Base-by-base conservation (phyloP, 2,888 invertebrate species). In the Chymomyza fuscimana region DNA sequence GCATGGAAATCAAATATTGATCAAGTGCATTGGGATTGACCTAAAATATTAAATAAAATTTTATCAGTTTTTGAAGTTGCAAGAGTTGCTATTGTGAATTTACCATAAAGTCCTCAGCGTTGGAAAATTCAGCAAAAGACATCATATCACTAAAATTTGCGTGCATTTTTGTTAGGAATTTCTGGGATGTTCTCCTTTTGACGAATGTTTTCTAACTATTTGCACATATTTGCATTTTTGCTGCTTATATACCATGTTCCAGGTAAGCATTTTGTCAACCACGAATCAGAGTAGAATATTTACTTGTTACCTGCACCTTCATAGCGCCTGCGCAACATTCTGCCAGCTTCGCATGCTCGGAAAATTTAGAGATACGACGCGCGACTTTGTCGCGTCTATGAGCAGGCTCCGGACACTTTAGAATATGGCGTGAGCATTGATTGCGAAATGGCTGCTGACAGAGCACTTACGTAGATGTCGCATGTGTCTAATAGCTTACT, bases 131-230 rank as follows among this genome's bases (percentile, higher is more conserved):
- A 25, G 7, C 16, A 25, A 2, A 19, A 15, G 25, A 25, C 29
- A 29, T 58, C 22, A 58, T 25, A 50, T 67, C 40, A 12, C 40
- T 12, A 46, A 46, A 46, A 46, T 12, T 64, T 62, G 54, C 68
- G 59, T 74, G 59, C 67, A 75, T 70, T 50, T 77, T 66, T 5
- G 25, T 58, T 16, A 50, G 32, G 50, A 64, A 63, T 70, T 64
- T 64, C 62, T 65, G 16, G 67, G 74, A 76, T 76, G 78, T 74
- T 71, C 51, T 65, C 83, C 51, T 67, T 61, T 62, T 66, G 70
- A 78, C 63, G 52, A 69, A 65, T 32, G 15, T 80, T 87, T 83
- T 85, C 88, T 87, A 78, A 88, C 86, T 83, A 63, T 36, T 60
- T 85, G 70, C 63, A 50, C 25, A 46, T 69, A 29, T 52, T 22